phyloP scores from a whole-genome alignment of 1,140 invertebrate species.

The Drosophila novamexicana region DNA sequence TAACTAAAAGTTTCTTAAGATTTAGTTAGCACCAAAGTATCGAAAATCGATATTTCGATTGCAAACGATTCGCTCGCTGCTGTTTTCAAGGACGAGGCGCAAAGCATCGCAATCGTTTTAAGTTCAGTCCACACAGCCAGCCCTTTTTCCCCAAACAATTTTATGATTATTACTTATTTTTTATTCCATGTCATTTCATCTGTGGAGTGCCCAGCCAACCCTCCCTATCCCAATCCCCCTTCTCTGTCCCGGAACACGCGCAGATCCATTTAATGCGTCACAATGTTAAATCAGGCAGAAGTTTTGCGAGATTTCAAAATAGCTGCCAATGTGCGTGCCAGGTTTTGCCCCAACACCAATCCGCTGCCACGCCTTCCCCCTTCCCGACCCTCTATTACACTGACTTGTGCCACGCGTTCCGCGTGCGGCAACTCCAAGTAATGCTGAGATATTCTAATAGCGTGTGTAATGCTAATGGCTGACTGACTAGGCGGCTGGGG shows the following conservation, averaged over 20 bases:
- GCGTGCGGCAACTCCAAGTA: slow-evolving; percentile 45
- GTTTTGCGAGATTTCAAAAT: slow-evolving; percentile 67
- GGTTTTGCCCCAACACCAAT: not conserved
- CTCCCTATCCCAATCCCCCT: not conserved
- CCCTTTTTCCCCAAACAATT: slow-evolving; percentile 2
- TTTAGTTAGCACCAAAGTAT: not conserved
- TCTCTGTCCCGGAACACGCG: not conserved
- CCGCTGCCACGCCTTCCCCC: not conserved
- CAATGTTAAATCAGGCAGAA: slow-evolving; percentile 74
- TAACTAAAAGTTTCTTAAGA: not conserved
- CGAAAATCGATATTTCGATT: slow-evolving; percentile 11
- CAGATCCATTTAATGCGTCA: slow-evolving; percentile 51
- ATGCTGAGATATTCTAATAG: slow-evolving; percentile 73
- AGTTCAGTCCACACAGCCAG: not conserved
- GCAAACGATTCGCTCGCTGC: not conserved
- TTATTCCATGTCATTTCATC: slow-evolving; percentile 31
- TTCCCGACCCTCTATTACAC: not conserved
- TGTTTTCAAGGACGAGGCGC: not conserved
- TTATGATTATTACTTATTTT: slow-evolving; percentile 44
- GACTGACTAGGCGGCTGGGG: not conserved
- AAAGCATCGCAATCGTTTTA: not conserved
- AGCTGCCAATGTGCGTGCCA: slow-evolving; percentile 53
- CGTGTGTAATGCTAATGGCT: slow-evolving; percentile 70
- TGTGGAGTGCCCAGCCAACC: slow-evolving; percentile 1
- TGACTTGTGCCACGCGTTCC: slow-evolving; percentile 7